A percentile compares a stretch with the other conserved stretches of the same genome.
Conservation (phyloP, 1,140 invertebrate genomes). For the Drosophila teissieri region DNA sequence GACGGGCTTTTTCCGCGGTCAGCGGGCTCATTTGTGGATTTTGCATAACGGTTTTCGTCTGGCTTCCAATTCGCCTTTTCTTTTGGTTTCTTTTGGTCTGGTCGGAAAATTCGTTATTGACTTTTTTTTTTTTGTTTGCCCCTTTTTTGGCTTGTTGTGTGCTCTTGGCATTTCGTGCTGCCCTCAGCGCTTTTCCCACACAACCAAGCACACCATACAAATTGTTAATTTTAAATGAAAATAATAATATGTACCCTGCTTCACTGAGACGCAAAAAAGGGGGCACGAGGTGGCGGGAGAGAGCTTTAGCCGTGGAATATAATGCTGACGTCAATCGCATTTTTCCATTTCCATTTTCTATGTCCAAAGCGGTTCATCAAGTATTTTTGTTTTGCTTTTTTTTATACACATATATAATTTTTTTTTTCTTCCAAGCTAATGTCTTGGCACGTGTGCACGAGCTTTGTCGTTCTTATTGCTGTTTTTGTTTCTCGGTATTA, state of each 20-base stretch:
- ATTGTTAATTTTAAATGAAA: conserved; percentile 72
- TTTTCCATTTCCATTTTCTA: conserved; percentile 77
- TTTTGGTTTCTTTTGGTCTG: conserved; percentile 21
- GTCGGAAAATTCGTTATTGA: conserved; percentile 70
- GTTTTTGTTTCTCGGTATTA: conserved; percentile 25
- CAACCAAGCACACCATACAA: conserved; percentile 47
- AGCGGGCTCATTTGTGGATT: conserved; percentile 37
- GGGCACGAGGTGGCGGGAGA: conserved; percentile 4
- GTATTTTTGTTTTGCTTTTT: conserved; percentile 60
- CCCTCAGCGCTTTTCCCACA: conserved; percentile 58
- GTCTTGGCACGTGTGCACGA: conserved; percentile 70
- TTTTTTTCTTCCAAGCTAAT: conserved; percentile 36
- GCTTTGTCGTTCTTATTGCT: conserved; percentile 44
- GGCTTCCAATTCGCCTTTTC: conserved; percentile 50
- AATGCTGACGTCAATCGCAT: conserved; percentile 80
- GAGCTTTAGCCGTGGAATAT: conserved; percentile 74
- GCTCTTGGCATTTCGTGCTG: conserved; percentile 53
- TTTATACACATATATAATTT: conserved; percentile 18
- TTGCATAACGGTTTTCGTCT: conserved; percentile 69
- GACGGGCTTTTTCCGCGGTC: conserved; percentile 18
- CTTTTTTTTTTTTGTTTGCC: conserved; percentile 51
- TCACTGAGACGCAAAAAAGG: conserved; percentile 7
- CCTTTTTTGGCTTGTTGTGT: conserved; percentile 15
- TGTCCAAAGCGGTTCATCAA: conserved; percentile 70
- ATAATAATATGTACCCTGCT: conserved; percentile 49